Evolutionary conservation across 2,888 invertebrate genomes (phyloP), one percentile per base, ranked within the genome.

Genomic region (Trachelus troglodyta): DNA sequence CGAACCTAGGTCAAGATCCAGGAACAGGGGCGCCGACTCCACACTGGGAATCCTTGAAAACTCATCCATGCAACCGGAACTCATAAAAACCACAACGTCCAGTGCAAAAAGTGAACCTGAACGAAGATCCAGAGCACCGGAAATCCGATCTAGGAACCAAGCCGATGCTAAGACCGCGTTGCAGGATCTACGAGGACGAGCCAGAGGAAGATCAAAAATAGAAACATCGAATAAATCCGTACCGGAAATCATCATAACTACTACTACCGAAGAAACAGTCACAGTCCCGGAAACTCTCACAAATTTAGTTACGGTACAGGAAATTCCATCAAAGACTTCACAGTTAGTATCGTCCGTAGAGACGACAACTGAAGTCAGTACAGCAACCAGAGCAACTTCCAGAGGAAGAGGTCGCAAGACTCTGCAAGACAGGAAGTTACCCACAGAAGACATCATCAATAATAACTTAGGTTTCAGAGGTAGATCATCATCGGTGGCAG

Each of bases 391-490:
- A 81, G 9, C 56, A 23, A 71, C 31, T 71, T 33, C 71, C 1
- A 71, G 71, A 34, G 71, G 71, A 33, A 31, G 71, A 31, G 71
- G 71, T 34, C 31, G 71, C 12, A 31, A 71, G 71, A 31, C 12
- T 71, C 76, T 69, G 74, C 69, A n/a, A 79, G 75, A n/a, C 81
- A 73, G 69, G 78, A 34, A 31, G 71, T 33, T 71, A 31, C 78
- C 81, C 9, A 87, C 86, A 37, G 90, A 90, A 34, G 90, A 91
- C 79, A 89, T 85, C 76, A 89, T 89, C 73, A 90, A 91, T 82
- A 86, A 88, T 33, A 90, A 90, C 12, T 77, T 90, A 34, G 90
- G 90, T 33, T 90, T 90, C 78, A 83, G 91, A 4, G 90, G 90
- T 6, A 83, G 91, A 23, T 90, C 86, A 23, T 90, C 86, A 73